Percentiles rank a stretch among this genome's conserved stretches.
Evolutionary conservation across 1,140 invertebrate species (phyloP).

Genomic region (Lepidurus packardi): DNA sequence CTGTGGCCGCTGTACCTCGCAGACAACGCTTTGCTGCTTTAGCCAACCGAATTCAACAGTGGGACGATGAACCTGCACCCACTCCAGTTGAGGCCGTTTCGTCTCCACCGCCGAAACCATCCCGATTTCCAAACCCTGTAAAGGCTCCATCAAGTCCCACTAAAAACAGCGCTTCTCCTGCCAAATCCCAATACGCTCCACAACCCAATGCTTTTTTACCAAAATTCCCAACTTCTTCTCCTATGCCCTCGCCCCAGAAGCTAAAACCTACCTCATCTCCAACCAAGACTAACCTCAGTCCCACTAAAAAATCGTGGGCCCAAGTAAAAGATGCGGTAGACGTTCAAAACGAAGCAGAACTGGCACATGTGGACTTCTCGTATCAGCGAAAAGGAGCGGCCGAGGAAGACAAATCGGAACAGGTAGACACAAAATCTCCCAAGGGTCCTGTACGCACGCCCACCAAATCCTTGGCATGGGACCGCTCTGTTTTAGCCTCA

Average conservation of each 20-base stretch:
- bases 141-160: not conserved
- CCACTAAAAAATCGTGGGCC: not conserved
- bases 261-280: not conserved
- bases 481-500: slow-evolving; percentile 29
- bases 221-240: slow-evolving; percentile 1
- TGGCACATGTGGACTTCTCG: not conserved
- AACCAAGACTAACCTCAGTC: not conserved
- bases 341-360: not conserved
- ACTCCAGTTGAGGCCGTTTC: not conserved
- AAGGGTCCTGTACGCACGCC: slow-evolving; percentile 22
- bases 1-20: not conserved
- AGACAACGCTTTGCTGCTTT: slow-evolving; percentile 28
- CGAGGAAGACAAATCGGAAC: not conserved
- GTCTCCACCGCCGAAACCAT: slow-evolving; percentile 24
- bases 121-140: not conserved
- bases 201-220: not conserved
- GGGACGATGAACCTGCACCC: slow-evolving; percentile 28
- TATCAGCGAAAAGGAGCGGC: not conserved
- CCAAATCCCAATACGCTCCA: not conserved
- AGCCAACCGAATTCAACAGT: slow-evolving; percentile 28
- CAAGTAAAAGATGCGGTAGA: slow-evolving; percentile 14
- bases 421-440: slow-evolving; percentile 5
- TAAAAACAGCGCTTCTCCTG: not conserved
- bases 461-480: slow-evolving; percentile 28
- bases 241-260: not conserved